Base-by-base conservation (phyloP, 2,797 vertebrate genomes). In the Aselliscus stoliczkanus region DNA sequence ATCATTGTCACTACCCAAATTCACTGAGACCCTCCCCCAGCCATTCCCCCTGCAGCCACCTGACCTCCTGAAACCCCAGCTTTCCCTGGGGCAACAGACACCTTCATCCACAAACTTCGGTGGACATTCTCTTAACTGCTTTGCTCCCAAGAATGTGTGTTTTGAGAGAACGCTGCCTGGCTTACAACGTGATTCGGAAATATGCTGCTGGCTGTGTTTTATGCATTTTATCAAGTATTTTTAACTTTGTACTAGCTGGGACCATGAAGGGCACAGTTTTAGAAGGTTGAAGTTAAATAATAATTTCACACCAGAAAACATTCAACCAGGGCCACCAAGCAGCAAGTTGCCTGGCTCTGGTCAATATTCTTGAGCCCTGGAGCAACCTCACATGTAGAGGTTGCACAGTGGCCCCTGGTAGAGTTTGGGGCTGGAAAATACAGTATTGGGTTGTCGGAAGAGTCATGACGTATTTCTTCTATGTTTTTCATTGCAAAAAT, bases 231-330 rank as follows among this genome's bases (percentile, higher is more conserved):
- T 34, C 89, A 69, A 72, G 79, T 87, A 82, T 52, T 88, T 39
- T 42, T 62, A 34, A 76, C 82, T 94, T 67, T 42, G 90, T 39
- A 7, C 21, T 4, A 47, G 76, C 93, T 47, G 21, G 44, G 69
- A 92, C 90, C 93, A 84, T 87, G 97, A 97, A 97, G 96, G 97
- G 44, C 94, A 96, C 47, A 21, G 75, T 50, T 72, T 82, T 7
- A 34, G 37, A 90, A 97, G 94, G 96, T 60, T 93, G 90, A 93
- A 80, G 96, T 95, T 94, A 95, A 96, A 94, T 27, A 95, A 90
- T 82, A 92, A 96, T 90, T 88, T 88, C 56, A 69, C 56, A 69
- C 29, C 44, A 77, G 93, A 39, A 88, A 84, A 31, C 7, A 1
- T 64, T 31, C 75, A 37, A 3, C 60, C 0, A 1, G 54, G 29